These are phyloP conservation scores for Urocolius indicus DNA, from an alignment of 2,113 vertebrate species.

Conservation along the genomic window DNA sequence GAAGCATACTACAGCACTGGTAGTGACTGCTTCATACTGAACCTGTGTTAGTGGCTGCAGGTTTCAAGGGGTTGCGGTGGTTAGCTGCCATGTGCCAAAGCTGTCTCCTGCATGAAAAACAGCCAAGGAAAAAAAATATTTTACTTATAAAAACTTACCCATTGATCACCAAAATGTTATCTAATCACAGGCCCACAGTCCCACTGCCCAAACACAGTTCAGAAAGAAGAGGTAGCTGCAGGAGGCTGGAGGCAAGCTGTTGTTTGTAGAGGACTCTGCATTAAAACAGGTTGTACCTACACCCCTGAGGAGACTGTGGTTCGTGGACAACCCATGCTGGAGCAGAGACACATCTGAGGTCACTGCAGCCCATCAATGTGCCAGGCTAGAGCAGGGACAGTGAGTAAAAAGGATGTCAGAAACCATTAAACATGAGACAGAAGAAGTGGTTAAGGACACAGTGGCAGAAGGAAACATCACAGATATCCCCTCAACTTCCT, in stretches of 20 bases:
- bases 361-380: not conserved
- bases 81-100: not conserved
- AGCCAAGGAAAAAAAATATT: not conserved
- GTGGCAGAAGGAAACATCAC: not conserved
- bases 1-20: not conserved
- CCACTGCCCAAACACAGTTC: not conserved
- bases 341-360: not conserved
- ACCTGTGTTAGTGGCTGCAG: not conserved
- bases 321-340: not conserved
- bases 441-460: not conserved
- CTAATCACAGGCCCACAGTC: not conserved
- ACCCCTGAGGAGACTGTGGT: not conserved
- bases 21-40: not conserved
- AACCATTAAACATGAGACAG: not conserved
- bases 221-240: not conserved
- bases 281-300: too few relatives aligned
- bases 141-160: not conserved
- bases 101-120: not conserved
- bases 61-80: not conserved
- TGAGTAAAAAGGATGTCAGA: not conserved
- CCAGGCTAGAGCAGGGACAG: fast-evolving
- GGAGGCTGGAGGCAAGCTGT: not conserved
- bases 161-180: fast-evolving
- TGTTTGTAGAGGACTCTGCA: not conserved
- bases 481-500: not conserved